Conservation (phyloP, 2,888 invertebrate species). For the Melanostoma mellinum region DNA sequence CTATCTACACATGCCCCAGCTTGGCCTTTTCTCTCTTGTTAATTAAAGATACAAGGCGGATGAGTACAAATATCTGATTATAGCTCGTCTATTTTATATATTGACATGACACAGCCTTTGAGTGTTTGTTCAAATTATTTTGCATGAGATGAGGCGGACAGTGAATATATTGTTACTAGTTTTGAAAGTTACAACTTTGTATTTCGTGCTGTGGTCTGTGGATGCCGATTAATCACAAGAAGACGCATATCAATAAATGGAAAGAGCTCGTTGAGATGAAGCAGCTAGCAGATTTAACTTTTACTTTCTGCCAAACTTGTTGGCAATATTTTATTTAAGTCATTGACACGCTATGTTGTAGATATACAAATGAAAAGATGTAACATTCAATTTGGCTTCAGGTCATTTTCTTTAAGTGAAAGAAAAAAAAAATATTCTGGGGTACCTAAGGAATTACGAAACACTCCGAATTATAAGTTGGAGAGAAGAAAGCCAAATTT, state of each 20-base stretch:
- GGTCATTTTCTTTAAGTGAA: too few species aligned
- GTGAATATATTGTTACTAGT: slow-evolving; percentile 5
- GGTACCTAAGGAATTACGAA: too few species aligned
- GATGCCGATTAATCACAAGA: not conserved
- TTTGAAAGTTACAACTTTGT: slow-evolving; percentile 22
- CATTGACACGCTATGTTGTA: too few species aligned
- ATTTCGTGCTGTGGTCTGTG: not conserved
- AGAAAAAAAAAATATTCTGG: too few species aligned
- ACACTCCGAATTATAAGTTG: too few species aligned
- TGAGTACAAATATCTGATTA: slow-evolving; percentile 13
- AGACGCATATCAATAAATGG: not conserved
- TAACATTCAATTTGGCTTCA: too few species aligned
- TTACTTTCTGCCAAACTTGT: not conserved
- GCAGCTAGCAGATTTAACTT: not conserved
- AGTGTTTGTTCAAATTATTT: slow-evolving; percentile 41
- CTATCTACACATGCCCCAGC: slow-evolving; percentile 1
- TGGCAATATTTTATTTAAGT: too few species aligned
- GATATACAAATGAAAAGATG: too few species aligned
- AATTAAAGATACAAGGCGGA: slow-evolving; percentile 34
- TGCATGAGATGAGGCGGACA: slow-evolving; percentile 19
- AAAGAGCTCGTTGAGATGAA: not conserved
- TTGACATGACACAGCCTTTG: slow-evolving; percentile 27
- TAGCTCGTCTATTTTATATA: slow-evolving; percentile 33
- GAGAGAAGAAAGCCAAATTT: too few species aligned
- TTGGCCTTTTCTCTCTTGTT: slow-evolving; percentile 24